Evolutionary conservation across 2,797 vertebrate species (phyloP), one percentile per base, ranked within the genome.

Genomic region (Macropus fuliginosus): DNA sequence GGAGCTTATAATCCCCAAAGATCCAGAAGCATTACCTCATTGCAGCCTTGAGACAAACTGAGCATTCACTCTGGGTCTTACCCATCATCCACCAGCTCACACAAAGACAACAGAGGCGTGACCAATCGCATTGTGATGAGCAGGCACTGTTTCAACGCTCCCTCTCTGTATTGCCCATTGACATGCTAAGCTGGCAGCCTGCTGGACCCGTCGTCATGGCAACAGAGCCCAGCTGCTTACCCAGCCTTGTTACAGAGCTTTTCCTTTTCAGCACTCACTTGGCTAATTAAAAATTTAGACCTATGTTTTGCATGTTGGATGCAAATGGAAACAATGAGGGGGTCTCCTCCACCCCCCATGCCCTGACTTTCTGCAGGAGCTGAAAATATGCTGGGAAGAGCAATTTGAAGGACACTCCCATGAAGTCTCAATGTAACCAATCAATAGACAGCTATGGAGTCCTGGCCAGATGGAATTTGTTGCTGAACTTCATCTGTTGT

Each of bases 81-180:
- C 99, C 99, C 99, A 99, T 99, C 99, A 99, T 99, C 98, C 99
- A 97, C 98, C 97, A 98, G 99, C 97, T 98, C 98, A 99, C 99
- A 99, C 99, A 99, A 99, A 99, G 99, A 99, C 99, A 99, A 99
- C 99, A 99, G 99, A 99, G 99, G 99, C 99, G 99, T 99, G 99
- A 99, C 99, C 99, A 99, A 99, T 99, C 99, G 99, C 99, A 99
- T 97, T 98, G 99, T 98, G 98, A 99, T 99, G 98, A 98, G 98
- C 98, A 98, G 98, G 98, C 99, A 98, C 98, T 97, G 98, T 95
- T 98, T 98, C 98, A 98, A 98, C 98, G 97, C 98, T 98, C 98
- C 98, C 98, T 98, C 98, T 99, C 99, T 98, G 98, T 98, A 99
- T 99, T 98, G 98, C 99, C 99, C 99, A 98, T 98, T 98, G 99